Base-by-base conservation (phyloP, 2,797 vertebrate genomes). In the Syngnathus rostellatus region DNA sequence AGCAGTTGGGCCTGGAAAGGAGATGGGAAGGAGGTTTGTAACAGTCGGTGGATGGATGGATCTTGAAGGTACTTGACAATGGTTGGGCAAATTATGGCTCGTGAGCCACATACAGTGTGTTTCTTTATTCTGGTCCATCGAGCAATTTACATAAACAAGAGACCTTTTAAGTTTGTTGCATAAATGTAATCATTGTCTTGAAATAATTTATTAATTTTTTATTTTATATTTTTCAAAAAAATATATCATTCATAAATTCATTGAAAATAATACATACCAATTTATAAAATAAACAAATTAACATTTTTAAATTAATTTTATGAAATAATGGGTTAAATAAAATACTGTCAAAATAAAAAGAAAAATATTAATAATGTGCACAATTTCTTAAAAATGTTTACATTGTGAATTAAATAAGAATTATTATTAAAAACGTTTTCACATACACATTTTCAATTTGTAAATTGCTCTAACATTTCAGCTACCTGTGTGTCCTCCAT, bases 401-500 rank as follows among this genome's bases (percentile, higher is more conserved):
- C 40, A 10, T 7, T 41, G 40, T 41, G 9, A 41, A 41, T 41
- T 8, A 41, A 41, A 41, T 9, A 41, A 41, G 9, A 43, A 43
- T 9, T 43, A 43, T 43, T 43, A 43, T 43, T 43, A 9, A 11
- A 43, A 43, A 43, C 8, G 8, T 9, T 43, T 43, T 43, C 1
- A 41, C 40, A 41, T 41, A 43, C 41, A 9, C 41, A 9, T 43
- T 43, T 43, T 11, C 41, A 43, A 43, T 9, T 43, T 43, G 8
- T 9, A 8, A 9, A 9, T 43, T 31, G 31, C 37, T 58, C 6
- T 40, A 51, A 37, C 11, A 40, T 19, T 37, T 63, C 23, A 17
- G 2, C 11, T 79, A 97, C 96, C 94, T 99, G 94, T 82, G 93
- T 95, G 77, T 95, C 95, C 78, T 98, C 96, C 95, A 98, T 98